A percentile compares a stretch with the other conserved stretches of the same genome.
phyloP scores from a whole-genome alignment of 2,797 vertebrate genomes.

The Cossypha niveicapilla region DNA sequence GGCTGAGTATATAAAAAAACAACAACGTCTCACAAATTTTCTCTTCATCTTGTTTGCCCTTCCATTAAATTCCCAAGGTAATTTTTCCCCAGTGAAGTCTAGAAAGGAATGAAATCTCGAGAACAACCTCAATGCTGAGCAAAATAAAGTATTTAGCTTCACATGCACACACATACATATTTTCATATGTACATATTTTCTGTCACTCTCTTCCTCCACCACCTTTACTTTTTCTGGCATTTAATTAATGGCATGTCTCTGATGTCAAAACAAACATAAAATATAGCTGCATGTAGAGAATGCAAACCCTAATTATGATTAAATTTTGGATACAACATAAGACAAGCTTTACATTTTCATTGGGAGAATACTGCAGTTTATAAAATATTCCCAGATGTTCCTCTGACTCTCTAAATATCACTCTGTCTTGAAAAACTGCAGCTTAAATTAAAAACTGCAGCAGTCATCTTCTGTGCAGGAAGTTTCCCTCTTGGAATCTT shows the following conservation, averaged over 20 bases:
- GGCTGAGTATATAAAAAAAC: background rate
- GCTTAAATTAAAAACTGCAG: constrained; percentile 67
- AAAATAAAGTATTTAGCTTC: constrained; percentile 23
- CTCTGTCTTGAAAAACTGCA: constrained; percentile 49
- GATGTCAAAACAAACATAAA: constrained; percentile 73
- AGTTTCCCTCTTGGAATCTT: constrained; percentile 49
- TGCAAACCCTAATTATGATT: constrained; percentile 71
- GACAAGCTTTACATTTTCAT: constrained; percentile 69
- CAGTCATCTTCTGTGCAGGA: constrained; percentile 51
- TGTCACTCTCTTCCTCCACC: constrained; percentile 65
- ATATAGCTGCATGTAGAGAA: constrained; percentile 59
- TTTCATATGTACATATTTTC: constrained; percentile 65
- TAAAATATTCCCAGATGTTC: constrained; percentile 75
- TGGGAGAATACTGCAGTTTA: constrained; percentile 64
- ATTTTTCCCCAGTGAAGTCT: background rate
- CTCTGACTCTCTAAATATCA: constrained; percentile 53
- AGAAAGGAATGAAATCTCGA: background rate
- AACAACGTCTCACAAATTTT: background rate
- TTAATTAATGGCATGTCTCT: constrained; percentile 70
- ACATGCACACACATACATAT: background rate
- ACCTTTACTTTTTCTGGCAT: constrained; percentile 69
- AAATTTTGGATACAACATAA: constrained; percentile 63
- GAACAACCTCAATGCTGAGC: background rate
- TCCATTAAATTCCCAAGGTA: background rate
- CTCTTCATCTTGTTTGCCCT: background rate